Evolutionary conservation across 2,888 invertebrate genomes (phyloP).

Genomic region (Perizoma flavofasciatum): DNA sequence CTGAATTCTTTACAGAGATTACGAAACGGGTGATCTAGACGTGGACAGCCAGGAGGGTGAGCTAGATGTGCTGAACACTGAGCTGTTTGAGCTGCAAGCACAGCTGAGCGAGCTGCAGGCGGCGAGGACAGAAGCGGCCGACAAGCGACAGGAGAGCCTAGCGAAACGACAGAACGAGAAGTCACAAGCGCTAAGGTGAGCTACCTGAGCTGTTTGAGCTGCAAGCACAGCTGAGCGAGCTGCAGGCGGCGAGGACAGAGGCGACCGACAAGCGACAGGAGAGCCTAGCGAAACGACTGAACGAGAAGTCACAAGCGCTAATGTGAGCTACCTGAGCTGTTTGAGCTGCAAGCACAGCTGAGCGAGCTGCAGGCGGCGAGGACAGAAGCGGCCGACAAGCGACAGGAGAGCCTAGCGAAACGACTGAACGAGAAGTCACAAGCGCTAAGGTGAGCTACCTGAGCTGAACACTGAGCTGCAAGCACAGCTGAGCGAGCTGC

Average conservation of each 20-base stretch:
- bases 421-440: slow-evolving; percentile 38
- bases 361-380: slow-evolving; percentile 51
- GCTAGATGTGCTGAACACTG: slow-evolving; percentile 56
- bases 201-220: slow-evolving; percentile 27
- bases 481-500: slow-evolving; percentile 52
- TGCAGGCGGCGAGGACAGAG: slow-evolving; percentile 46
- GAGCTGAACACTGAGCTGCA: slow-evolving; percentile 57
- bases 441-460: slow-evolving; percentile 59
- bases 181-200: slow-evolving; percentile 48
- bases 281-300: slow-evolving; percentile 17
- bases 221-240: slow-evolving; percentile 50
- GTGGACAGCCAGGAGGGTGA: slow-evolving; percentile 67
- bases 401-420: slow-evolving; percentile 38
- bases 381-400: slow-evolving; percentile 37
- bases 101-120: slow-evolving; percentile 51
- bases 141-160: slow-evolving; percentile 38
- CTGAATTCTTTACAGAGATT: slow-evolving; percentile 51
- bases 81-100: slow-evolving; percentile 55
- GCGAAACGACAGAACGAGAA: slow-evolving; percentile 36
- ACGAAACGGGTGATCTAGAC: slow-evolving; percentile 61
- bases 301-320: slow-evolving; percentile 40
- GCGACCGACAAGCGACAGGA: slow-evolving; percentile 42
- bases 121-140: slow-evolving; percentile 44
- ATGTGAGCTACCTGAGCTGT: slow-evolving; percentile 42
- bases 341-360: slow-evolving; percentile 45